These are phyloP conservation scores for Enteromius treurensis DNA, from an alignment of 2,797 vertebrate genomes.

Conservation along the genomic window DNA sequence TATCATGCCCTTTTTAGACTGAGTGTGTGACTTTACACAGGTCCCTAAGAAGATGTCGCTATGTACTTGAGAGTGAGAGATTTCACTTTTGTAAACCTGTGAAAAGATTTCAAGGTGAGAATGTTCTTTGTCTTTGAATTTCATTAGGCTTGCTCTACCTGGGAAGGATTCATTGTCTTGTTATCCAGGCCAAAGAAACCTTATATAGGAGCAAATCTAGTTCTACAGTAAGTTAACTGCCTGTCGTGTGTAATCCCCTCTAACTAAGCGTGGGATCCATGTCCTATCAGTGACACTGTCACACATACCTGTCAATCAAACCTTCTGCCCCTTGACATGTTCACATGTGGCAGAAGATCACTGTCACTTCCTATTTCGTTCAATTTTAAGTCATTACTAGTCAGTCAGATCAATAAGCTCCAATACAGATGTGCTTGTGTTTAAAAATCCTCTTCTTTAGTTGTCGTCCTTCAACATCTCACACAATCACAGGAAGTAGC, in stretches of 20 bases:
- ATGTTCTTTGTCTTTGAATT: neutral
- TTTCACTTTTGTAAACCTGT: conserved; percentile 19
- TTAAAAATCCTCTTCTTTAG: neutral
- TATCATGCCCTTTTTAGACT: neutral
- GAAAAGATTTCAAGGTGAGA: conserved; percentile 20
- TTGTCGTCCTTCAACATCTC: neutral
- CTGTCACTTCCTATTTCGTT: conserved; percentile 43
- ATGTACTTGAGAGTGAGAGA: neutral
- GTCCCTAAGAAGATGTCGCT: neutral
- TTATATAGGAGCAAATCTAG: neutral
- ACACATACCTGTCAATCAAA: conserved; percentile 41
- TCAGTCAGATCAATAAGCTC: neutral
- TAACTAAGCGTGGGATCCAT: conserved; percentile 14
- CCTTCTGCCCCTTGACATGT: neutral
- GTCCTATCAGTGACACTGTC: conserved; percentile 19
- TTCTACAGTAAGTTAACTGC: neutral
- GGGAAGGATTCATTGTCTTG: neutral
- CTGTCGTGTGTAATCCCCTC: neutral
- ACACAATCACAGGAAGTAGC: neutral
- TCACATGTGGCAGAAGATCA: conserved; percentile 23
- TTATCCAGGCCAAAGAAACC: neutral
- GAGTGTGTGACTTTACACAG: neutral
- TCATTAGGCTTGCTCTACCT: neutral
- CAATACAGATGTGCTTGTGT: neutral
- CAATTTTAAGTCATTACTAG: conserved; percentile 16